Evolutionary conservation across 2,888 invertebrate species (phyloP), one percentile per base, ranked within the genome.

Genomic region (Lepas anatifera): DNA sequence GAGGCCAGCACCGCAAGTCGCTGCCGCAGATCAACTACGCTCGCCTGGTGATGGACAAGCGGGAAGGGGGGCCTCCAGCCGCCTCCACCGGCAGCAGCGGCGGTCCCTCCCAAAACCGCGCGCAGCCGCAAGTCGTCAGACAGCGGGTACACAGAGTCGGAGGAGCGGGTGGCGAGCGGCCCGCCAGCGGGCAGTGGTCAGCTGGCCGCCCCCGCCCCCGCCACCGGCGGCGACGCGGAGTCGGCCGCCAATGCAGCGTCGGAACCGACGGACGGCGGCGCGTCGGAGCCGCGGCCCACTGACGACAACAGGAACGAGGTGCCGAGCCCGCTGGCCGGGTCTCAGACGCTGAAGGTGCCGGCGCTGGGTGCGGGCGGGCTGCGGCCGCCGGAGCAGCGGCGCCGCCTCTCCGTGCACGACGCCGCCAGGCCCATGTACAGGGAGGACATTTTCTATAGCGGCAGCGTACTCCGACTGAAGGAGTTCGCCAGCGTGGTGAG

Each of bases 361-460:
- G 70, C 63, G 46, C 29, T 32, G 52, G 18, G 18, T 16, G 52
- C 8, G 3, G 29, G 29, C 46, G 68, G 68, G 63, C 67, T 35
- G 16, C 71, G 71, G 18, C 72, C 70, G 16, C 70, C 68, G 16
- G 52, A 58, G 32, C 7, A 29, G 52, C 29, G 52, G 4, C 29
- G 52, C 3, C 4, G 27, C 4, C n/a, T 58, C 32, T 58, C 52
- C 32, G 27, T 58, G 6, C 52, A 58, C 4, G 74, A 71, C 67
- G 70, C 58, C 1, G 78, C 79, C 43, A 84, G 92, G 69, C 94
- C 95, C 2, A 83, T 95, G 77, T 92, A 93, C 81, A 84, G 92
- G 76, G 92, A 92, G 76, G 95, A 95, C 78, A 93, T 94, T 73
- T 95, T 95, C 84, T 95, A 93, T 78, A 87, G 88, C 7, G 93